Conservation (phyloP, 2,113 vertebrate species). For the Pampusana beccarii region DNA sequence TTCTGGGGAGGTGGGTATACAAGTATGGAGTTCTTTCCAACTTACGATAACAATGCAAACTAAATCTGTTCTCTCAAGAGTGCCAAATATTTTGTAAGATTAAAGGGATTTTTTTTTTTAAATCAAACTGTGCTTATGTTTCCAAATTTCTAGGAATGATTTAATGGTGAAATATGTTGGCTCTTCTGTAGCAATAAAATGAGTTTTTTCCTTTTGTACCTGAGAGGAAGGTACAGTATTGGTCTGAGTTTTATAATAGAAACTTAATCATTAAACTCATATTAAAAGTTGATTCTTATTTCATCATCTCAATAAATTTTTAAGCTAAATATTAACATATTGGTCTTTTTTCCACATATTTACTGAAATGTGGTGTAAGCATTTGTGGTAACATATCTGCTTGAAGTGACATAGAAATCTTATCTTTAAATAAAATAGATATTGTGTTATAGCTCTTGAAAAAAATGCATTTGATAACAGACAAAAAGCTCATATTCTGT, state of each 20-base stretch:
- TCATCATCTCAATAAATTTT: background rate
- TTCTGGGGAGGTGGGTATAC: slow-evolving; percentile 85
- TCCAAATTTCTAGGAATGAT: background rate
- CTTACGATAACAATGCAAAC: background rate
- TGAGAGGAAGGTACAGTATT: background rate
- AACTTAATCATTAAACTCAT: background rate
- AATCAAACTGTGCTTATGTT: background rate
- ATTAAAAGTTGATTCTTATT: background rate
- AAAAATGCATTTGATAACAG: background rate
- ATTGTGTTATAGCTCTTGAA: background rate
- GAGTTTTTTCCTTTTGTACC: background rate
- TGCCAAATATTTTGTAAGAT: background rate
- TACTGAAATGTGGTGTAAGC: background rate
- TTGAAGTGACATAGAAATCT: background rate
- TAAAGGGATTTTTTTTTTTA: background rate
- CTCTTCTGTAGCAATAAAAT: background rate
- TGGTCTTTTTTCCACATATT: background rate
- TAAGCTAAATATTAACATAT: background rate
- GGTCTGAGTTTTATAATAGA: background rate
- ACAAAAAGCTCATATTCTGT: background rate
- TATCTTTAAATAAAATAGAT: background rate
- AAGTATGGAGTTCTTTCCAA: background rate
- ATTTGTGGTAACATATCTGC: background rate
- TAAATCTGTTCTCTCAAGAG: background rate
- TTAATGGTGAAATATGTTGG: background rate